Evolutionary conservation across 2,113 vertebrate species (phyloP).

Genomic region (Myotis brandtii): DNA sequence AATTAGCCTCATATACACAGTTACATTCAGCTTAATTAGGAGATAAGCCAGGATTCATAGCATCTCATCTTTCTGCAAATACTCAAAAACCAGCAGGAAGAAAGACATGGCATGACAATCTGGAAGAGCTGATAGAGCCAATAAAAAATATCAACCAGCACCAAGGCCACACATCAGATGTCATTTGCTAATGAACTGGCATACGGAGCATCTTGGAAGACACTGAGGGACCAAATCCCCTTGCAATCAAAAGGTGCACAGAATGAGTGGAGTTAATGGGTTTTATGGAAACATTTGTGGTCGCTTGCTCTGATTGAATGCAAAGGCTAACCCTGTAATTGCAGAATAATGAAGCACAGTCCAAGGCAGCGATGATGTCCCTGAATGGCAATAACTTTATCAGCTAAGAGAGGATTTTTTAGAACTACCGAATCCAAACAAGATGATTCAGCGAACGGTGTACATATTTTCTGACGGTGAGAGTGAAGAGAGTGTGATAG

Average conservation of each 20-base stretch:
- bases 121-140: constrained; percentile 45
- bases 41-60: constrained; percentile 41
- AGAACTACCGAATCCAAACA: not conserved
- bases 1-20: constrained; percentile 35
- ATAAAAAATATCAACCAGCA: constrained; percentile 2
- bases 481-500: not conserved
- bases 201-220: constrained; percentile 46
- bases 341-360: constrained; percentile 61
- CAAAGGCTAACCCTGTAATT: constrained; percentile 55
- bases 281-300: constrained; percentile 46
- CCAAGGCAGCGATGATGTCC: not conserved
- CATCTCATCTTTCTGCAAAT: constrained; percentile 51
- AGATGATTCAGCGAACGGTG: constrained; percentile 3
- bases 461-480: not conserved
- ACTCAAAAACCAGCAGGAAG: constrained; percentile 14
- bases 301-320: constrained; percentile 49
- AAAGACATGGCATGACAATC: constrained; percentile 31
- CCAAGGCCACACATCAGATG: not conserved
- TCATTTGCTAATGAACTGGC: constrained; percentile 61
- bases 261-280: constrained; percentile 64
- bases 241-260: constrained; percentile 50
- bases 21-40: constrained; percentile 64
- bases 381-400: constrained; percentile 25
- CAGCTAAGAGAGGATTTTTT: not conserved
- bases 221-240: constrained; percentile 52